Base-by-base conservation (phyloP, 1,140 invertebrate species). In the Paracyclopina nana region DNA sequence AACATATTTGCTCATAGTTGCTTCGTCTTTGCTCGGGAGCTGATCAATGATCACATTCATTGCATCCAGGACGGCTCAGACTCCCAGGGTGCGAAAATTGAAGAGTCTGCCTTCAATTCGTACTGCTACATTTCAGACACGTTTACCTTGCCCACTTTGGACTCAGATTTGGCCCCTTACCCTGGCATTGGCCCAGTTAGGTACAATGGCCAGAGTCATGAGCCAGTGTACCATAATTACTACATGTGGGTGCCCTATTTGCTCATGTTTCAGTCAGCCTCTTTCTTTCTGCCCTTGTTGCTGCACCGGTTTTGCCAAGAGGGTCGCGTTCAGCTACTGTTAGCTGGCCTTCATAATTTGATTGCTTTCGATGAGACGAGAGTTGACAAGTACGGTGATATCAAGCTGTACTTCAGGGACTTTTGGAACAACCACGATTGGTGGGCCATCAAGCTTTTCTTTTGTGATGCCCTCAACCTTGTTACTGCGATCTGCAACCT, bases 81-180 rank as follows among this genome's bases (percentile, higher is more conserved):
- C 66, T 27, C 38, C 18, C 22, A 41, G 16, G 40, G 30, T 20
- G 31, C 38, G 18, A 59, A 58, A 18, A 54, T 68, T 16, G 57
- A 60, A 1, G 54, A 59, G 51, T 59, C 60, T 29, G 78, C 84
- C 1, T 28, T 54, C 20, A 28, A 54, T 29, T 55, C 27, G 4
- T 57, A 53, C 26, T 87, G 82, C 67, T 87, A 83, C 83, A 82
- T 87, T 51, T 84, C 80, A 8, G 82, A 81, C 60, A 87, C 83
- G 0, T 87, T 82, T 62, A 85, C 81, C 3, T 62, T 90, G 55
- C 82, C 82, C n/a, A n/a, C n/a, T n/a, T n/a, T n/a, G n/a, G n/a
- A 0, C 72, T 72, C 27, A 71, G 75, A 54, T 12, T 53, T 56
- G 22, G 53, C 58, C 12, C 57, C 61, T 1, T 57, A 62, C 40